A percentile compares a stretch with the other conserved stretches of the same genome.
phyloP scores from a whole-genome alignment of 1,140 invertebrate genomes.

The Samia ricini region DNA sequence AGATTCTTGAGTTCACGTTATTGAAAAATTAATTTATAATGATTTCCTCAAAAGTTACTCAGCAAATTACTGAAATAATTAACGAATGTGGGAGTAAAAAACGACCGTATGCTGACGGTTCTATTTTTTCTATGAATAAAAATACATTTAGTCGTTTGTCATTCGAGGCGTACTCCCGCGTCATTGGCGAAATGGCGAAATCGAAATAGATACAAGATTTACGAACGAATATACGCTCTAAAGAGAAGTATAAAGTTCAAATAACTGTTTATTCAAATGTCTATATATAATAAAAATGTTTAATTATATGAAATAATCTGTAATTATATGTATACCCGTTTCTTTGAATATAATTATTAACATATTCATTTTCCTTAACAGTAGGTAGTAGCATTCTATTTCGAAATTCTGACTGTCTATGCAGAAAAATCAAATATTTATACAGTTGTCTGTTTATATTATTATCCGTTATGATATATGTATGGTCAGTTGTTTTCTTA shows the following conservation, averaged over 20 bases:
- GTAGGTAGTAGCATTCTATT: background rate
- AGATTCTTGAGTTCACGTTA: too few relatives aligned
- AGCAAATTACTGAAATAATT: background rate
- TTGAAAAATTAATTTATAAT: too few relatives aligned
- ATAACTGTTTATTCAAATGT: too few relatives aligned
- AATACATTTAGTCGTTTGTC: slow-evolving; percentile 7
- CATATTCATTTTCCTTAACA: background rate
- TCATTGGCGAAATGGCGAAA: background rate
- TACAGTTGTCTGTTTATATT: background rate
- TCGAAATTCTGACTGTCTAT: background rate
- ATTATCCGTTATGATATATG: background rate
- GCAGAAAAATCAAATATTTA: background rate
- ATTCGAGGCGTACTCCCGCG: background rate
- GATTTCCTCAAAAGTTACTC: too few relatives aligned
- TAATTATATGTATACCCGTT: too few relatives aligned
- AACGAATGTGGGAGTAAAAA: background rate
- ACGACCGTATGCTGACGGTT: background rate
- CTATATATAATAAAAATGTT: too few relatives aligned
- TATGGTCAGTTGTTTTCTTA: background rate
- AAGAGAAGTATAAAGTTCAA: background rate
- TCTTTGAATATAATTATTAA: too few relatives aligned
- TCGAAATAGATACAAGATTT: background rate
- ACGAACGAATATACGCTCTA: background rate
- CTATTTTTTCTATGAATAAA: slow-evolving; percentile 1
- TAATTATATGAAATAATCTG: too few relatives aligned